These are phyloP conservation scores for Henicopernis longicauda DNA, from an alignment of 2,113 vertebrate species.

Conservation along the genomic window DNA sequence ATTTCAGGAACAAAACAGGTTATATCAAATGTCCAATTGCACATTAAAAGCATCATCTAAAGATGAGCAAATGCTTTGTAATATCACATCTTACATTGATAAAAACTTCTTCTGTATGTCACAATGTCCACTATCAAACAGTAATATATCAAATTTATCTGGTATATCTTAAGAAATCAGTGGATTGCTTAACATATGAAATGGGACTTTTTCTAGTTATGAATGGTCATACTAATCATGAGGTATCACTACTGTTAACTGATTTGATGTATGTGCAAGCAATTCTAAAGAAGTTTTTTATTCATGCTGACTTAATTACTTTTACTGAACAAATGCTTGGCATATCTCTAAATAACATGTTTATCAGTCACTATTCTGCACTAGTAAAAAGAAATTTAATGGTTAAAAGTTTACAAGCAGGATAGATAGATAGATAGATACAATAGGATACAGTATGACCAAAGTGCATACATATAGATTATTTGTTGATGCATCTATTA, in stretches of 20 bases:
- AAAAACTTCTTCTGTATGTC: background rate
- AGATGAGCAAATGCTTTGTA: background rate
- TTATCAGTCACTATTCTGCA: background rate
- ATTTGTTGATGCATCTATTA: background rate
- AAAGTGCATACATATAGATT: background rate
- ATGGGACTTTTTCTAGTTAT: background rate
- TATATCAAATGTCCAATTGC: background rate
- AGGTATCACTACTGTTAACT: background rate
- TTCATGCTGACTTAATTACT: background rate
- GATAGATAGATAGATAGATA: too few species aligned
- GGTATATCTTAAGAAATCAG: background rate
- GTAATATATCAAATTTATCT: background rate
- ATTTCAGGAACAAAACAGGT: background rate
- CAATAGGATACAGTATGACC: background rate
- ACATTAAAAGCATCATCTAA: background rate
- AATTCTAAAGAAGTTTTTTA: background rate
- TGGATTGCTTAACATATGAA: background rate
- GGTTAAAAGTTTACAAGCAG: background rate
- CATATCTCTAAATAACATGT: background rate
- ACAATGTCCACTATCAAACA: background rate
- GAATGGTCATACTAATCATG: background rate
- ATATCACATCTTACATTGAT: fast-evolving
- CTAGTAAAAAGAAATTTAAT: background rate
- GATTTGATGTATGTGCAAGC: background rate
- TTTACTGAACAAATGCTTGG: background rate